Conservation (phyloP, 2,797 vertebrate species). For the Cephalopachus bancanus region DNA sequence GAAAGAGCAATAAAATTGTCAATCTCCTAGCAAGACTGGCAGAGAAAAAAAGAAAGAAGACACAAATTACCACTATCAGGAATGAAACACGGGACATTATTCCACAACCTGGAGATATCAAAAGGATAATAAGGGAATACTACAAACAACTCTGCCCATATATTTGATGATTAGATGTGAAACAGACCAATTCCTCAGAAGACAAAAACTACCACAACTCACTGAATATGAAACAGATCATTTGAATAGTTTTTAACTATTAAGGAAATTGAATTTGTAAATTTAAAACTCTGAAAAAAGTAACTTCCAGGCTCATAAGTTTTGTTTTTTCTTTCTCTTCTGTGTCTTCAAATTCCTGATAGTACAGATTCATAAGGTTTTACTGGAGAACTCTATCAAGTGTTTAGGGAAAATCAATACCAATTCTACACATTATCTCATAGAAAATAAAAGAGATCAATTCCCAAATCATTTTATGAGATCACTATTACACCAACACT, state of each 20-base stretch:
- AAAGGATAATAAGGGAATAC: slow-evolving; percentile 40
- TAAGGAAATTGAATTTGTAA: slow-evolving; percentile 37
- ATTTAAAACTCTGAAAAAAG: slow-evolving; percentile 40
- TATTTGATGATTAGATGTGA: slow-evolving; percentile 25
- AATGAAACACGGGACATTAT: slow-evolving; percentile 28
- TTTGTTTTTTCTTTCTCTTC: not conserved
- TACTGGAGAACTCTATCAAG: not conserved
- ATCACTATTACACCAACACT: not conserved
- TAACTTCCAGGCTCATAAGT: not conserved
- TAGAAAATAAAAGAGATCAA: slow-evolving; percentile 19
- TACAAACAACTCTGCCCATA: not conserved
- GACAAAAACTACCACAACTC: not conserved
- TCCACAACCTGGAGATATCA: not conserved
- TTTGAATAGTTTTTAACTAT: slow-evolving; percentile 47
- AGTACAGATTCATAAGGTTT: not conserved
- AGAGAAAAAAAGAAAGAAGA: not conserved
- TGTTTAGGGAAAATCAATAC: not conserved
- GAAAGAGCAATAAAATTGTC: slow-evolving; percentile 15
- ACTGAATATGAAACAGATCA: slow-evolving; percentile 15
- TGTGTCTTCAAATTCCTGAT: too few relatives aligned
- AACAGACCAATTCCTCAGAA: slow-evolving; percentile 10
- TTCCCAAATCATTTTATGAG: slow-evolving; percentile 23
- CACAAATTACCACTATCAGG: not conserved
- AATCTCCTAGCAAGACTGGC: slow-evolving; percentile 12
- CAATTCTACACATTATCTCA: slow-evolving; percentile 20